Base-by-base conservation (phyloP, 2,888 invertebrate genomes). In the Glaucopsyche alexis region DNA sequence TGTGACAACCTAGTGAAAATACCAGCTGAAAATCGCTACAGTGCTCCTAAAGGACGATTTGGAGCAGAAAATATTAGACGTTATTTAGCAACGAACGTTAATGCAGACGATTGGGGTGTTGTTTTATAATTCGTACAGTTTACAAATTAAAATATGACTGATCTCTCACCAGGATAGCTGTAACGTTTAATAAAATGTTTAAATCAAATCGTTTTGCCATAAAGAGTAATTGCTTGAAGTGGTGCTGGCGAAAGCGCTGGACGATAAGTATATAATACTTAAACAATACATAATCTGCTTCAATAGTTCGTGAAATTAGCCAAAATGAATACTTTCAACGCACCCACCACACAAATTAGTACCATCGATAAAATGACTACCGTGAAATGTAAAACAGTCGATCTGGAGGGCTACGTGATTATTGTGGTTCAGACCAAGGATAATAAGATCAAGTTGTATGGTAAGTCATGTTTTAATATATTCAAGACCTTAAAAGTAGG, bases 341-440 rank as follows among this genome's bases (percentile, higher is more conserved):
- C 90, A 29, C 92, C 93, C 6, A 92, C 91, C 4, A 91, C 92
- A 76, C 92, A 92, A 80, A 92, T 93, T 76, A 93, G 89, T 79
- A 83, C 93, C 40, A 87, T 93, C 75, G 91, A 91, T 77, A 93
- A 92, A 83, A 82, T 90, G 87, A 93, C 92, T 79, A 92, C 93
- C 74, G 93, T 93, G 49, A 93, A 93, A 83, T 91, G 91, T 78
- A 93, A 93, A 83, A 90, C 92, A 93, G 97, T 98, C 86, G 98
- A 98, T 94, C 94, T 98, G 87, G 97, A 98, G 84, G 98, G 98
- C 85, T 98, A 98, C 93, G 98, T 98, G 86, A 98, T 98, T 87
- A 98, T 98, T 86, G 94, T 98, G 87, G 97, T 98, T 80, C 98
- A 98, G 93, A 97, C 97, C 84, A 96, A 97, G 90, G 98, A 98